These are phyloP conservation scores for Candidula unifasciata DNA, from an alignment of 2,888 invertebrate species.

Conservation along the genomic window DNA sequence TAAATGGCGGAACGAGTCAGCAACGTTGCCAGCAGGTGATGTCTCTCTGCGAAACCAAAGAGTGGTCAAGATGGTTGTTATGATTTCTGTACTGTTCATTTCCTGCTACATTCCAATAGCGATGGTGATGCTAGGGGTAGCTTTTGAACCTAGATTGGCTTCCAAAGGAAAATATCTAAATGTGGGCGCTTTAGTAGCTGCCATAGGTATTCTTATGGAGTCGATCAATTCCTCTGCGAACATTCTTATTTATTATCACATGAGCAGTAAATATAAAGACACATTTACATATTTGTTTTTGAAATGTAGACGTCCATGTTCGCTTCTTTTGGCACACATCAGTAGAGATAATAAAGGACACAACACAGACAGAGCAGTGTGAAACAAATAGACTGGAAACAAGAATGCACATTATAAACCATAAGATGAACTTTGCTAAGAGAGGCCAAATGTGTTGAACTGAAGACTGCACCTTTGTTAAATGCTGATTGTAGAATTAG, in stretches of 20 bases:
- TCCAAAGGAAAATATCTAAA: neutral
- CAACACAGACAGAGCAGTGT: too few species aligned
- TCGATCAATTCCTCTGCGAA: neutral
- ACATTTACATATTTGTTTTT: neutral
- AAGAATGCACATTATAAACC: too few species aligned
- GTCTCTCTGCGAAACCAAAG: neutral
- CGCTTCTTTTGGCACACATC: too few species aligned
- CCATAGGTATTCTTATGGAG: neutral
- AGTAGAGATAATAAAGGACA: too few species aligned
- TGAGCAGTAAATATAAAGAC: neutral
- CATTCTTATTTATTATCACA: slow-evolving; percentile 21
- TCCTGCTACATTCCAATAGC: neutral
- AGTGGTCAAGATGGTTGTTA: slow-evolving; percentile 12
- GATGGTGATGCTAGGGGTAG: neutral
- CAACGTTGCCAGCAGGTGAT: neutral
- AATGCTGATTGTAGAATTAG: too few species aligned
- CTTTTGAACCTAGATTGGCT: neutral
- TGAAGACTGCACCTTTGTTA: too few species aligned
- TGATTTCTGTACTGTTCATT: slow-evolving; percentile 8
- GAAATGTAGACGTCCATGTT: neutral
- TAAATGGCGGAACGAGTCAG: neutral
- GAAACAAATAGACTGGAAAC: too few species aligned
- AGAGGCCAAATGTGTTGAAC: too few species aligned
- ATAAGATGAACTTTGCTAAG: too few species aligned
- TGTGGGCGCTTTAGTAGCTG: neutral